Evolutionary conservation across 2,113 vertebrate species (phyloP).

Genomic region (Dipodomys ordii): DNA sequence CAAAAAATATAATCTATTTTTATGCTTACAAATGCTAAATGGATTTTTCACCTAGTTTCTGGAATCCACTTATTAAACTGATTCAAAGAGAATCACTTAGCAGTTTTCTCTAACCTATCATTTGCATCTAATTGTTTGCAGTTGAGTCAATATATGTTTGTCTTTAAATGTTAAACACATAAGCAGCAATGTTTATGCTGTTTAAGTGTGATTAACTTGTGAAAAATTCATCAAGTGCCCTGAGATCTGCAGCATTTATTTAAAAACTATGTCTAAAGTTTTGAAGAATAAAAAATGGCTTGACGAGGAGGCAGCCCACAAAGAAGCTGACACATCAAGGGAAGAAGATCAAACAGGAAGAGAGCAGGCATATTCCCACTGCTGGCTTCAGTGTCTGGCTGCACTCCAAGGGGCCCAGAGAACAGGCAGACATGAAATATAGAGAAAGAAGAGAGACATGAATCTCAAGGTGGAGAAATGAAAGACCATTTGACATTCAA

Average conservation of each 20-base stretch:
- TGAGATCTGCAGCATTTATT: constrained; percentile 82
- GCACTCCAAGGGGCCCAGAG: constrained; percentile 86
- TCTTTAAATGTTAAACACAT: constrained; percentile 79
- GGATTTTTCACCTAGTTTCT: background rate
- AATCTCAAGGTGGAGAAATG: constrained; percentile 85
- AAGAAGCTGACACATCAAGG: constrained; percentile 88
- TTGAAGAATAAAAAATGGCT: constrained; percentile 87
- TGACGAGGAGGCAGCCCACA: constrained; percentile 88
- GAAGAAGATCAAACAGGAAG: constrained; percentile 87
- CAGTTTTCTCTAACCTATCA: constrained; percentile 46
- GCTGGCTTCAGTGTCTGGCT: constrained; percentile 82
- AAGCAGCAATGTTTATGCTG: constrained; percentile 79
- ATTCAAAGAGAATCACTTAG: constrained; percentile 46
- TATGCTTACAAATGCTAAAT: background rate
- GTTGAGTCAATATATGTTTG: constrained; percentile 81
- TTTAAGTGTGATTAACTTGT: constrained; percentile 82
- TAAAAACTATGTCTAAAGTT: constrained; percentile 87
- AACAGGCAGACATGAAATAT: constrained; percentile 86
- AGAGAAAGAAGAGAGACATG: constrained; percentile 84
- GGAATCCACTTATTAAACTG: constrained; percentile 31
- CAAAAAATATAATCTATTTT: background rate
- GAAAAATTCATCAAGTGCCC: constrained; percentile 85
- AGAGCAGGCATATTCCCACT: constrained; percentile 83
- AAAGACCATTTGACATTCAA: constrained; percentile 87
- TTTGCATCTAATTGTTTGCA: constrained; percentile 67